Base-by-base conservation (phyloP, 2,113 vertebrate genomes). In the Pelmatolapia mariae region DNA sequence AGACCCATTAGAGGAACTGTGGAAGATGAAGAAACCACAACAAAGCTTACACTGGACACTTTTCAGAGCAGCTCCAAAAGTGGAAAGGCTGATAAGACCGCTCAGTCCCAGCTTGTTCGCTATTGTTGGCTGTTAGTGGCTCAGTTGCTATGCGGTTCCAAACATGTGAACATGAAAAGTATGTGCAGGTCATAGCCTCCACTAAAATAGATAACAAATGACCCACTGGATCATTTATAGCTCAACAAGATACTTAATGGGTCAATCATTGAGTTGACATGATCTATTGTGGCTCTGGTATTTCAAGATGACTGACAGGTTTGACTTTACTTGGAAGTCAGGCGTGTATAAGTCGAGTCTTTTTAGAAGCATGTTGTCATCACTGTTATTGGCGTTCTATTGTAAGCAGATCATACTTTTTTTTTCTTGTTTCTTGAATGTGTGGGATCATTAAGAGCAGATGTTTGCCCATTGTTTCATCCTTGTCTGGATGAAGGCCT, bases 41-140 rank as follows among this genome's bases (percentile, higher is more conserved):
- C 53, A 61, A 26, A 16, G 78, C 85, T 82, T 45, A 7, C 22
- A 81, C 86, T 78, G 90, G 84, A 90, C 2, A 4, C 16, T 43
- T n/a, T 84, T 89, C 82, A 92, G 73, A 87, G 47, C 47, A 80
- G 50, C 31, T 38, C 88, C 73, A 79, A 91, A 91, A 93, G 82
- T 86, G 88, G 89, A 90, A 87, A 57, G 15, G 66, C 83, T 52
- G 92, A 93, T 87, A 93, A 91, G 85, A 47, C 59, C 16, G 1
- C 56, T 38, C 43, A 31, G 86, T 90, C 79, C 63, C 86, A 2
- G 80, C 78, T 80, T 18, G 43, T 7, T 83, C 7, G 33, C 87
- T 78, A 38, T 89, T 86, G 18, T 66, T 83, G 57, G 80, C 63
- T 47, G 40, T 43, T 31, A 8, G 40, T 47, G 71, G 40, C 81